A percentile compares a stretch with the other conserved stretches of the same genome.
phyloP scores from a whole-genome alignment of 2,113 vertebrate species.

The Cyprichromis sp. region DNA sequence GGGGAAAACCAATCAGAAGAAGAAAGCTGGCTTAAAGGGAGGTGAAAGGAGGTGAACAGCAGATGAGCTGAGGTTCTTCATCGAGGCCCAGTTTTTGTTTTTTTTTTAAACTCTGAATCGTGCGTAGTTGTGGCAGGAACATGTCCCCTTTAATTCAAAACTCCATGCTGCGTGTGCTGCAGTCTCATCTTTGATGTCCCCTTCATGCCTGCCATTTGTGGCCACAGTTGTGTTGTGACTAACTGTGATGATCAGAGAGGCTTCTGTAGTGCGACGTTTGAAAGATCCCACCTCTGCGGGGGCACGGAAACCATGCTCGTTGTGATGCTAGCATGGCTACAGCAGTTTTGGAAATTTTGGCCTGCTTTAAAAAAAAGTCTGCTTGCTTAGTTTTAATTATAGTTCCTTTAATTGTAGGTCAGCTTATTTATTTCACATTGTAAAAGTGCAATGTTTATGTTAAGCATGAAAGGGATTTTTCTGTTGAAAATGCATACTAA shows the following conservation, averaged over 20 bases:
- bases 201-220: neutral
- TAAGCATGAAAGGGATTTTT: slow-evolving; percentile 31
- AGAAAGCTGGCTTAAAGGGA: neutral
- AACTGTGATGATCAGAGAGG: neutral
- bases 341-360: neutral
- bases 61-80: neutral
- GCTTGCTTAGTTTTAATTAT: neutral
- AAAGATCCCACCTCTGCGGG: neutral
- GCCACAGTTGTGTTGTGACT: neutral
- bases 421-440: slow-evolving; percentile 21
- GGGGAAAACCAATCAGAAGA: neutral
- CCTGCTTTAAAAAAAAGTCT: neutral
- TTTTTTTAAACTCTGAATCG: neutral
- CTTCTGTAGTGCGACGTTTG: neutral
- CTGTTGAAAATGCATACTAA: neutral
- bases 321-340: neutral
- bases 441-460: slow-evolving; percentile 18
- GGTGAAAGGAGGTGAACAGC: neutral
- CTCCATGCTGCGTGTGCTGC: neutral
- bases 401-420: neutral
- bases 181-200: neutral
- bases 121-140: neutral
- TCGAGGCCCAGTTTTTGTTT: neutral
- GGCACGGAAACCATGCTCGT: neutral
- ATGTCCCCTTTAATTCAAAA: neutral